Evolutionary conservation across 1,140 invertebrate species (phyloP), one percentile per base, ranked within the genome.

Genomic region (Neodiprion lecontei): DNA sequence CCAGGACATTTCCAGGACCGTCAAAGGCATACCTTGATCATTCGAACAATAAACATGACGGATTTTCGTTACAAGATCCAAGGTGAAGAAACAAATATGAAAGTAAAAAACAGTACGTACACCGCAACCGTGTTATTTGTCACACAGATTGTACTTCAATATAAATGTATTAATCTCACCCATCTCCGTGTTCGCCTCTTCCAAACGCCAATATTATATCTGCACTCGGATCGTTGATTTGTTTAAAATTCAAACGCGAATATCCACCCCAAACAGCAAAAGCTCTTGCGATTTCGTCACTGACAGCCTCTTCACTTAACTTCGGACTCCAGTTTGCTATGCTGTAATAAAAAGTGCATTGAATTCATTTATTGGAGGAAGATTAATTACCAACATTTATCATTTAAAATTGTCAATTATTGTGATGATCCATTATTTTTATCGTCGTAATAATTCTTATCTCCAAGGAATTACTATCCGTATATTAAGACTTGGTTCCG

Each of bases 131-230:
- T 70, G 74, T 72, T 53, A 50, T 67, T 72, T 28, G 11, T 72
- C 2, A 47, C 21, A 14, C 48, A 9, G 47, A 21, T 77, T 67
- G 65, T 72, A 40, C 48, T 78, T 4, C 12, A 28, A 75, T 14
- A 53, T 49, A 48, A 76, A 48, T 48, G 71, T 76, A 67, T 67
- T 70, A 40, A 40, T 82, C 87, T 88, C 81, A 92, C 92, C 85
- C 84, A 82, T 94, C 93, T 9, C 92, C 92, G 79, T 94, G 93
- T 74, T 91, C 86, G 14, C 88, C 89, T 65, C 85, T 85, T 47
- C 88, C 90, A 85, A 94, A 94, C 0, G 89, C 89, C 11, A 95
- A 89, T 53, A 91, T 87, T 73, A 95, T 94, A 82, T 95, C 93
- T 0, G 92, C 92, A 48, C 84, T 78, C 9, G 86, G 82, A 72